These are phyloP conservation scores for Choristoneura rosaceana DNA, from an alignment of 2,888 invertebrate genomes.

Conservation along the genomic window DNA sequence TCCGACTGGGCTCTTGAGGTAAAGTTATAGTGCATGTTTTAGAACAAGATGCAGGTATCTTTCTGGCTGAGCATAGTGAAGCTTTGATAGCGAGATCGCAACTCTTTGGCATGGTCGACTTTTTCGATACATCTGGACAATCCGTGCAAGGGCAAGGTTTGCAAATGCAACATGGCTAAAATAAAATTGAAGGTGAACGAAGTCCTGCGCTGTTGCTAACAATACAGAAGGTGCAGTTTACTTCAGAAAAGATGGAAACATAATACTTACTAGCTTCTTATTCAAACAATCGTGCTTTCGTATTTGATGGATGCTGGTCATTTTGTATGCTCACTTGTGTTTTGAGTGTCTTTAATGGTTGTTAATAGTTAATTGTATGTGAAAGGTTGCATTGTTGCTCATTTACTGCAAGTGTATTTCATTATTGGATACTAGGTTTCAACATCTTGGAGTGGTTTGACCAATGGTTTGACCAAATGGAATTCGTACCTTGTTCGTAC, in stretches of 20 bases:
- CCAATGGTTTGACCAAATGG: too few species aligned
- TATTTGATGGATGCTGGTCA: background rate
- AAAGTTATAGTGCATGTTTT: constrained; percentile 30
- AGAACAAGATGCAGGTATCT: constrained; percentile 31
- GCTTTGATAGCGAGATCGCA: background rate
- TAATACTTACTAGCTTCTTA: background rate
- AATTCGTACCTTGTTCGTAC: too few species aligned
- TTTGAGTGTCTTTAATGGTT: background rate
- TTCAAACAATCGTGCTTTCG: background rate
- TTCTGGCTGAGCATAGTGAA: constrained; percentile 2
- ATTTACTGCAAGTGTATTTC: constrained; percentile 1
- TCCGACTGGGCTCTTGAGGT: constrained; percentile 13
- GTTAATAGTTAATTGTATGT: background rate
- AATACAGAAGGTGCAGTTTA: background rate
- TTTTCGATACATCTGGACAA: constrained; percentile 59
- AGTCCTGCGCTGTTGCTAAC: background rate
- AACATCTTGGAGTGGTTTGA: background rate
- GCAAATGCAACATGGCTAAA: constrained; percentile 65
- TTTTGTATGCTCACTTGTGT: background rate
- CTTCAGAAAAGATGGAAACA: background rate
- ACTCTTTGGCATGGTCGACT: constrained; percentile 7
- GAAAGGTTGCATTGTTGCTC: background rate
- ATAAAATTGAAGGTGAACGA: constrained; percentile 34
- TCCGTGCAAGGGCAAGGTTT: constrained; percentile 50
- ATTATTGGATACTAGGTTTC: background rate